Evolutionary conservation across 2,797 vertebrate genomes (phyloP).

Genomic region (Fratercula arctica): DNA sequence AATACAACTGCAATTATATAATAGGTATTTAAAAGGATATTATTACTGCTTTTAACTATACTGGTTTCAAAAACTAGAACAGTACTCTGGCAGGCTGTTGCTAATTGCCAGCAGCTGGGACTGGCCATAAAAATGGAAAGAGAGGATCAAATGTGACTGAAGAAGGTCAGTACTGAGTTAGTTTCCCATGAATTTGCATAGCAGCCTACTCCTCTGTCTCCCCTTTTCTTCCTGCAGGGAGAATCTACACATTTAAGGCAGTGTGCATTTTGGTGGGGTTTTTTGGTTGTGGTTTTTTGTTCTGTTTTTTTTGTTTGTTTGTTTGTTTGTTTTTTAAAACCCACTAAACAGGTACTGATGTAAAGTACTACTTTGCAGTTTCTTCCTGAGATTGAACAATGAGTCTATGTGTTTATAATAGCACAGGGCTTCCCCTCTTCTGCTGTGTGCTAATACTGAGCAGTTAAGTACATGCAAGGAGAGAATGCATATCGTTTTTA

Average conservation of each 20-base stretch:
- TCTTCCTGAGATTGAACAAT: not conserved
- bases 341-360: not conserved
- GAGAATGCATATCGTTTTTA: accelerated
- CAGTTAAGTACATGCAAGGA: not conserved
- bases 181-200: not conserved
- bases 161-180: not conserved
- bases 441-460: not conserved
- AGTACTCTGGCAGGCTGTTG: not conserved
- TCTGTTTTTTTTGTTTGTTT: too few species aligned
- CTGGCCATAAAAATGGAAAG: conserved; percentile 3
- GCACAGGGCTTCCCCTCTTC: not conserved
- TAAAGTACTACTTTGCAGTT: not conserved
- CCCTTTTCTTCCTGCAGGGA: not conserved
- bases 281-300: accelerated
- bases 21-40: not conserved
- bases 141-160: conserved; percentile 28
- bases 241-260: not conserved
- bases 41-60: not conserved
- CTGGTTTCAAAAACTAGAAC: not conserved
- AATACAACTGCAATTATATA: not conserved
- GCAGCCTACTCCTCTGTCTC: not conserved
- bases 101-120: not conserved
- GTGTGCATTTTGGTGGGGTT: not conserved
- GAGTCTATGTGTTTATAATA: not conserved
- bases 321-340: not conserved